Conservation (phyloP, 2,888 invertebrate species). For the Ditula angustiorana region DNA sequence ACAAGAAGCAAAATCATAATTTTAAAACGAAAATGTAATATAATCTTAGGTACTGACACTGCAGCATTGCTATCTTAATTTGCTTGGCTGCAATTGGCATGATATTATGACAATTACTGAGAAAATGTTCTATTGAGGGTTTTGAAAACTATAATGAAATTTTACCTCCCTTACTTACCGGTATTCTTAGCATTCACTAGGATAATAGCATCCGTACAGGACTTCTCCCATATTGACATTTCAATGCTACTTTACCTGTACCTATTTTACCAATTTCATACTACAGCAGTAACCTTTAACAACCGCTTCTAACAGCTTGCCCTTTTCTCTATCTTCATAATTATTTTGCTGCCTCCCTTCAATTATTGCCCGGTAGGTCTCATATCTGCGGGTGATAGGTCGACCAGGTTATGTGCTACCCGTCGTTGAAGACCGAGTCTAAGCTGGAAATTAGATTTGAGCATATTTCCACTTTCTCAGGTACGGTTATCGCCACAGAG, state of each 20-base stretch:
- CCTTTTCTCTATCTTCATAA: conserved; percentile 18
- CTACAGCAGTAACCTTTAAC: conserved; percentile 3
- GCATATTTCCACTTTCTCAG: conserved; percentile 55
- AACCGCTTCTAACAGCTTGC: neutral
- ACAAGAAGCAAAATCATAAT: too few relatives aligned
- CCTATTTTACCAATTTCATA: neutral
- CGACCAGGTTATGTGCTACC: conserved; percentile 4
- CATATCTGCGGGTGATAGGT: conserved; percentile 13
- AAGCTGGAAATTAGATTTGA: conserved; percentile 23
- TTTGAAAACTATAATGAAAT: too few relatives aligned
- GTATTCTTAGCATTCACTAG: too few relatives aligned
- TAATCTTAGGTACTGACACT: too few relatives aligned
- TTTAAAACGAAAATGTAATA: too few relatives aligned
- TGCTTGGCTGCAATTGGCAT: too few relatives aligned
- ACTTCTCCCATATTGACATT: neutral
- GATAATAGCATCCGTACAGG: neutral
- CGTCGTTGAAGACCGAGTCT: neutral
- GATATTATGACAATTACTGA: too few relatives aligned
- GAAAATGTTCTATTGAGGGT: too few relatives aligned
- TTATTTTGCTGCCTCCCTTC: conserved; percentile 21
- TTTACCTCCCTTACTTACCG: too few relatives aligned
- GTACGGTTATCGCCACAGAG: conserved; percentile 47
- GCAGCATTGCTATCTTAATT: too few relatives aligned
- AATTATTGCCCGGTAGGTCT: conserved; percentile 14
- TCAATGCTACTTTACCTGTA: too few relatives aligned